Evolutionary conservation across 1,140 invertebrate species (phyloP).

Genomic region (Nasonia longicornis): DNA sequence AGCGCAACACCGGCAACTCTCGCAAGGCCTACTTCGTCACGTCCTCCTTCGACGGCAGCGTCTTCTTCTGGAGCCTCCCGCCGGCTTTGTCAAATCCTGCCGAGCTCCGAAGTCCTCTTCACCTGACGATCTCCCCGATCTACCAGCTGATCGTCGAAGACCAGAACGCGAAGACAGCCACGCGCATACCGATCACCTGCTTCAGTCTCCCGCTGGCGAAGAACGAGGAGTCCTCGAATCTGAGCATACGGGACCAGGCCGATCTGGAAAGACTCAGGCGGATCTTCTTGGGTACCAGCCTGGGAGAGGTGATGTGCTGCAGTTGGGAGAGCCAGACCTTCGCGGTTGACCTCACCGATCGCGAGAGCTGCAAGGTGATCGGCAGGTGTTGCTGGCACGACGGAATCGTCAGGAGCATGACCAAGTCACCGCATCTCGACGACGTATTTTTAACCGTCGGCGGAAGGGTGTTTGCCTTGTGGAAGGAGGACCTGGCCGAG

Average conservation of each 20-base stretch:
- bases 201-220: conserved; percentile 43
- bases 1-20: conserved; percentile 5
- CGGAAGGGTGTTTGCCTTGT: conserved; percentile 72
- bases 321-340: conserved; percentile 73
- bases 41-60: conserved; percentile 73
- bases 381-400: conserved; percentile 72
- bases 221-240: conserved; percentile 25
- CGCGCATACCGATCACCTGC: neutral
- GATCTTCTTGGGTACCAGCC: conserved; percentile 54
- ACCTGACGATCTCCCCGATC: conserved; percentile 23
- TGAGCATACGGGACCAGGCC: conserved; percentile 3
- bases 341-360: conserved; percentile 68
- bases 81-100: conserved; percentile 54
- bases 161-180: neutral
- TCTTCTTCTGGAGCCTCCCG: conserved; percentile 75
- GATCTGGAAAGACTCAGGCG: conserved; percentile 38
- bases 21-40: conserved; percentile 71
- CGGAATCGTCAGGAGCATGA: conserved; percentile 72
- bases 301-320: conserved; percentile 69
- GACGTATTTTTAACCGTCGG: conserved; percentile 73
- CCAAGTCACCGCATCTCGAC: conserved; percentile 70
- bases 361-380: conserved; percentile 65
- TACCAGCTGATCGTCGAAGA: conserved; percentile 20
- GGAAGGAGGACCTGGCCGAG: conserved; percentile 69
- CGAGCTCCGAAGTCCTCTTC: conserved; percentile 15